Base-by-base conservation (phyloP, 2,888 invertebrate genomes). In the Liopterus haemorrhoidalis region DNA sequence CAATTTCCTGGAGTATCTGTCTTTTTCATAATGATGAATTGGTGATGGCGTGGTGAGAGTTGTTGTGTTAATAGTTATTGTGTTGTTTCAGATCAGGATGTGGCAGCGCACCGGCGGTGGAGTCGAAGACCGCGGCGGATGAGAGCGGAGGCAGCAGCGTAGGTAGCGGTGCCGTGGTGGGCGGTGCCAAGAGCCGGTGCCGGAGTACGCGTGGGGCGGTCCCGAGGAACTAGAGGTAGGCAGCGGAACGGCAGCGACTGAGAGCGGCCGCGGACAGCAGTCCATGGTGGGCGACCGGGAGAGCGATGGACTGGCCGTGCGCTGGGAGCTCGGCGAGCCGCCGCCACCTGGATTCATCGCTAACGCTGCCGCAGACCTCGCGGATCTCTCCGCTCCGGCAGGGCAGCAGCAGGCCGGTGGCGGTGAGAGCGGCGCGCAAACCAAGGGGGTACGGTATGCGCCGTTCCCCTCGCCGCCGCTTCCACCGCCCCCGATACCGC, bases 251-350 rank as follows among this genome's bases (percentile, higher is more conserved):
- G 61, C 59, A 60, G 61, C 58, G 57, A 60, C 62, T 58, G 63
- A 60, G 66, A 66, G 63, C 64, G 62, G n/a, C n/a, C n/a, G n/a
- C n/a, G n/a, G n/a, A n/a, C n/a, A n/a, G 56, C 60, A 64, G 60
- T 58, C 63, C 55, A 73, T 75, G 75, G 72, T 68, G 68, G 74
- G 75, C 70, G 72, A 74, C 39, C 45, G 45, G 73, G 76, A 75
- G 70, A 74, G 75, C 73, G 75, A 74, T 70, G 71, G 71, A 69
- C 72, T 74, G 74, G 75, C 73, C 71, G 73, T 72, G 71, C 68
- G 73, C 70, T 73, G 72, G 75, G 75, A 75, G 53, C 57, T 59
- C 69, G 70, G 73, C 70, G 71, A 73, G 70, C 73, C 74, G 71
- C 72, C 72, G 71, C 69, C 72, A 69, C 70, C 70, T 71, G 68